Evolutionary conservation across 1,140 invertebrate species (phyloP), one percentile per base, ranked within the genome.

Genomic region (Ditylenchus dipsaci): DNA sequence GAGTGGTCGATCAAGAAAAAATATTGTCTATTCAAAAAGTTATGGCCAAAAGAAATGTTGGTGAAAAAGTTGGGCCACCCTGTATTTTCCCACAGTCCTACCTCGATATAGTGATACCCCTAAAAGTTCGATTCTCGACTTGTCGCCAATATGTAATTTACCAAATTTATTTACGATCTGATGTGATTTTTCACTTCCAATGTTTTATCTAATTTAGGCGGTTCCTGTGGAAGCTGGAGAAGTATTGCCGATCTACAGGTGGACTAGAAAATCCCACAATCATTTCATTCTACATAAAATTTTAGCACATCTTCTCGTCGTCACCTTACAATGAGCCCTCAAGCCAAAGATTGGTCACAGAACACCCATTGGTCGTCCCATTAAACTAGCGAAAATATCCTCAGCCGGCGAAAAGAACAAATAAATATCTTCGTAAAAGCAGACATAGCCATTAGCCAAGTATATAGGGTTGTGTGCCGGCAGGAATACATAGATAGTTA

Each of bases 191-290:
- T 38, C 8, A 56, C 26, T 30, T 56, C 26, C 69, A 58, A 19
- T 68, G 8, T n/a, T 38, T 45, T 19, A 45, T 45, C 11, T 13
- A 45, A 45, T 53, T 61, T 57, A 78, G 68, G 81, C 79, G 13
- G 61, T 81, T 27, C 81, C 80, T 23, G 64, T 81, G 13, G 79
- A 81, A n/a, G 80, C 80, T 0, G 71, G 67, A 38, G 80, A 81
- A 73, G 78, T 81, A 0, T 71, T 81, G 5, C 80, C 79, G n/a
- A 79, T 79, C 67, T 81, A 71, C 63, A 74, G 68, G 43, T 71
- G 75, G 5, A 78, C 75, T 15, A 80, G n/a, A n/a, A 78, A 13
- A 59, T 23, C n/a, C 61, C n/a, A 13, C 29, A 63, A 63, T 78
- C 33, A 3, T 13, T 67, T 74, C 9, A 76, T n/a, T n/a, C n/a